A percentile compares a stretch with the other conserved stretches of the same genome.
Evolutionary conservation across 2,113 vertebrate species (phyloP).

Genomic region (Centropristis striata): DNA sequence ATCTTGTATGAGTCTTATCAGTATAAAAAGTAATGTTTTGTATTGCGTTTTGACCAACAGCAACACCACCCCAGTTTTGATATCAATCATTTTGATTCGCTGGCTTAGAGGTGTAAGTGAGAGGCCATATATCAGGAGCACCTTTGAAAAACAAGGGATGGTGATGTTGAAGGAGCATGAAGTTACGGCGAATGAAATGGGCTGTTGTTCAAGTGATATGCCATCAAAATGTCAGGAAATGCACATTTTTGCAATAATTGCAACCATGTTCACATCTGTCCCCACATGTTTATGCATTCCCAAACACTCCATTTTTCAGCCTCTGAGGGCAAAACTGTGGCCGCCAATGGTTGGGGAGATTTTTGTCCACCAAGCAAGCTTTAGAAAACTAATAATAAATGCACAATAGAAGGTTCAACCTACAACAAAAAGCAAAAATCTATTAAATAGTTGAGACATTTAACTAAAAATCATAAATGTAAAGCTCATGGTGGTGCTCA

Average conservation of each 20-base stretch:
- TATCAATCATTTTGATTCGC: conserved; percentile 66
- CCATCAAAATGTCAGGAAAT: not conserved
- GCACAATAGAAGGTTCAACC: not conserved
- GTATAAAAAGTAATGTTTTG: not conserved
- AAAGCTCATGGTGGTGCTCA: not conserved
- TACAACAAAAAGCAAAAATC: not conserved
- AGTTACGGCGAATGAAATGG: conserved; percentile 16
- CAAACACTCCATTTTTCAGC: too few species aligned
- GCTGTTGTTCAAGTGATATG: conserved; percentile 20
- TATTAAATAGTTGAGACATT: not conserved
- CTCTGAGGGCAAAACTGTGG: too few species aligned
- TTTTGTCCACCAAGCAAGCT: too few species aligned
- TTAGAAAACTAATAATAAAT: not conserved
- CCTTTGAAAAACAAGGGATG: conserved; percentile 25
- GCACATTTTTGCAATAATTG: too few species aligned
- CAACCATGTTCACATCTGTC: too few species aligned
- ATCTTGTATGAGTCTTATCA: not conserved
- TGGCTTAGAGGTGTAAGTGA: conserved; percentile 53
- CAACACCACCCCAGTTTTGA: conserved; percentile 15
- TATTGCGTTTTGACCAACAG: conserved; percentile 42
- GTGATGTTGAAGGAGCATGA: conserved; percentile 32
- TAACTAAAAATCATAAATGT: not conserved
- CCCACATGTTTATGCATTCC: too few species aligned
- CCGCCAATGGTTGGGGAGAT: too few species aligned
- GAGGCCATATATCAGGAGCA: conserved; percentile 51